Evolutionary conservation across 2,113 vertebrate species (phyloP).

Genomic region (Nycticryphes semicollaris): DNA sequence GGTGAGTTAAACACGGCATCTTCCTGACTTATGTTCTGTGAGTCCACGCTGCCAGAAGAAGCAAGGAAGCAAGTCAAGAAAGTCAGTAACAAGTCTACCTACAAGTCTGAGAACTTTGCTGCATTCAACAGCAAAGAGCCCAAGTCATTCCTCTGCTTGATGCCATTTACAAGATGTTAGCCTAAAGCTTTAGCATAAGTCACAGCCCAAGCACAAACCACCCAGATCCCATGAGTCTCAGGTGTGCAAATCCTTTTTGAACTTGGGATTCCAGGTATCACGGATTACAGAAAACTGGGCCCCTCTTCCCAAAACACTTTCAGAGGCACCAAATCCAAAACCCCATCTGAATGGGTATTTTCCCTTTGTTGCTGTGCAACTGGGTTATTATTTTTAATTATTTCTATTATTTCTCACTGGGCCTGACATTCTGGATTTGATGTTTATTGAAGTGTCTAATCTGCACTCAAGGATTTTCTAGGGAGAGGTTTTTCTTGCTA

Average conservation of each 20-base stretch:
- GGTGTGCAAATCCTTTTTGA: not conserved
- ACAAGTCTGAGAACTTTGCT: not conserved
- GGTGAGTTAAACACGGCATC: not conserved
- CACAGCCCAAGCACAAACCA: accelerated
- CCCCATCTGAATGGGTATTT: not conserved
- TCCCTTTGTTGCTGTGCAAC: not conserved
- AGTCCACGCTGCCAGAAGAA: not conserved
- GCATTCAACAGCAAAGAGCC: not conserved
- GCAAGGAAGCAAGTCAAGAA: not conserved
- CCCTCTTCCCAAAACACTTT: not conserved
- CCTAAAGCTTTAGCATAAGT: not conserved
- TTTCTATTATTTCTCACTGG: not conserved
- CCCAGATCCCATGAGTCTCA: not conserved
- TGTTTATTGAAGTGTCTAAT: not conserved
- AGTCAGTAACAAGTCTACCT: not conserved
- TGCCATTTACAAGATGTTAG: not conserved
- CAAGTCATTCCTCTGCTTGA: not conserved
- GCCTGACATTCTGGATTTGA: not conserved
- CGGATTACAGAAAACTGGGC: not conserved
- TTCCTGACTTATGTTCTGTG: not conserved
- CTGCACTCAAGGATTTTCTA: not conserved
- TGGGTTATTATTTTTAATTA: not conserved
- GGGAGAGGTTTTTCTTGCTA: not conserved
- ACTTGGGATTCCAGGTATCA: not conserved
- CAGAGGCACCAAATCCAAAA: not conserved